Conservation (phyloP, 2,797 vertebrate genomes). For the Bucorvus abyssinicus region DNA sequence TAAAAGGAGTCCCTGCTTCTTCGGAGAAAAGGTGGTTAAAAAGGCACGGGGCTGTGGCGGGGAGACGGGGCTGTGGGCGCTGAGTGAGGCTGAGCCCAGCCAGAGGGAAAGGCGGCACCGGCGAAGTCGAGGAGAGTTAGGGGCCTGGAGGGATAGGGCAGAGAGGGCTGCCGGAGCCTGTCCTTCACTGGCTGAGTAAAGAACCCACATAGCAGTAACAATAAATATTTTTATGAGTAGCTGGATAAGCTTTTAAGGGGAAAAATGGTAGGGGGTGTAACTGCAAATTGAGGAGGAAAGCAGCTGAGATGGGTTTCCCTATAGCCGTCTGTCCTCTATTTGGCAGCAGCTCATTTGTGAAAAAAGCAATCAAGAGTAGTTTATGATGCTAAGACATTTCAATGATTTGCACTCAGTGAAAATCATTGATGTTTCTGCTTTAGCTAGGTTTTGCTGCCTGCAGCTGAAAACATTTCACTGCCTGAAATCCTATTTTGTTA, state of each 20-base stretch:
- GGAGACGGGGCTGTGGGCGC: background rate
- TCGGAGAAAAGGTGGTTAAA: slow-evolving; percentile 16
- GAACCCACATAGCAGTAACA: background rate
- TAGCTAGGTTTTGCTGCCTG: slow-evolving; percentile 72
- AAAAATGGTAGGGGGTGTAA: slow-evolving; percentile 45
- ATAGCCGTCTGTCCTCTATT: slow-evolving; percentile 28
- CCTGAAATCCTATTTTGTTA: slow-evolving; percentile 72
- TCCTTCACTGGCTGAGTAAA: slow-evolving; percentile 12
- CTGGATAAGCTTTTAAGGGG: slow-evolving; percentile 56
- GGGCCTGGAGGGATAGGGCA: background rate
- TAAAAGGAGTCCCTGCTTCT: background rate
- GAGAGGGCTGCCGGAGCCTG: background rate
- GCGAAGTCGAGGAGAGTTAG: slow-evolving; percentile 12
- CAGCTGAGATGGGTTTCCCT: slow-evolving; percentile 36
- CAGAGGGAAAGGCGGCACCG: background rate
- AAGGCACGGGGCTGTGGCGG: background rate
- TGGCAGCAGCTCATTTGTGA: slow-evolving; percentile 66
- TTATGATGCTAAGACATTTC: slow-evolving; percentile 73
- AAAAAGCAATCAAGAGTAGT: slow-evolving; percentile 73
- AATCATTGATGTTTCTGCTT: slow-evolving; percentile 75
- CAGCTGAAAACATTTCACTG: slow-evolving; percentile 62
- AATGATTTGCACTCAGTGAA: slow-evolving; percentile 63
- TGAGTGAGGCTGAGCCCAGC: background rate
- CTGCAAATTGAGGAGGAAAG: slow-evolving; percentile 56
- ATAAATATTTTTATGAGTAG: slow-evolving; percentile 50